phyloP scores from a whole-genome alignment of 2,113 vertebrate genomes.

The Oceanites oceanicus region DNA sequence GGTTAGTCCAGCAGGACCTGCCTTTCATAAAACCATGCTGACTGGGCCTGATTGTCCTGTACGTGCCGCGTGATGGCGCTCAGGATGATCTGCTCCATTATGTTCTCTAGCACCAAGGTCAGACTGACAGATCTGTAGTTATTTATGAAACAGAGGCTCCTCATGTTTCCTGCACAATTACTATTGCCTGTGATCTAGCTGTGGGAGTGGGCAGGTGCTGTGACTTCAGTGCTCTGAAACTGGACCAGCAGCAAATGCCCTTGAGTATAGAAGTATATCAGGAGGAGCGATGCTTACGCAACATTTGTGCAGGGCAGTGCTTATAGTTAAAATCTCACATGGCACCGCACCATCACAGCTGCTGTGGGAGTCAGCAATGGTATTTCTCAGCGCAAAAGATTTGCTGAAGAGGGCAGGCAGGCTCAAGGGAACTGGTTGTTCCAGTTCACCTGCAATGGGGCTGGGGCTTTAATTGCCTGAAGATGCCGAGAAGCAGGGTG shows the following conservation, averaged over 20 bases:
- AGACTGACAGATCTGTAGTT: not conserved
- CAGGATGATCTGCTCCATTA: not conserved
- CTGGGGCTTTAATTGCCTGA: not conserved
- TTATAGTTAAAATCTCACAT: not conserved
- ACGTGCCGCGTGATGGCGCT: not conserved
- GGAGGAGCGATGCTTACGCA: not conserved
- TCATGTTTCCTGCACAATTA: not conserved
- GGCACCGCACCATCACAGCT: not conserved
- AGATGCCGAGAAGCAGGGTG: not conserved
- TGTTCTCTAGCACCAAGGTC: not conserved
- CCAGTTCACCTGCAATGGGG: not conserved
- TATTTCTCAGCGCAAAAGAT: not conserved
- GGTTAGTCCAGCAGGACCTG: not conserved
- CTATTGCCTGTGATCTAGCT: not conserved
- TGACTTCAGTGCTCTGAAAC: not conserved
- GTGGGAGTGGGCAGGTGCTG: not conserved
- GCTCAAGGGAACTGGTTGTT: not conserved
- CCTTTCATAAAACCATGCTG: not conserved
- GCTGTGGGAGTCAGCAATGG: not conserved
- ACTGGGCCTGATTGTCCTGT: not conserved
- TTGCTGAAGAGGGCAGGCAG: not conserved
- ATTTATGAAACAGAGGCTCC: not conserved
- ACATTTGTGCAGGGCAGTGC: not conserved
- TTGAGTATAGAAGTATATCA: not conserved
- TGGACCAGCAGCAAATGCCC: not conserved